Base-by-base conservation (phyloP, 2,113 vertebrate genomes). In the Prolemur simus region DNA sequence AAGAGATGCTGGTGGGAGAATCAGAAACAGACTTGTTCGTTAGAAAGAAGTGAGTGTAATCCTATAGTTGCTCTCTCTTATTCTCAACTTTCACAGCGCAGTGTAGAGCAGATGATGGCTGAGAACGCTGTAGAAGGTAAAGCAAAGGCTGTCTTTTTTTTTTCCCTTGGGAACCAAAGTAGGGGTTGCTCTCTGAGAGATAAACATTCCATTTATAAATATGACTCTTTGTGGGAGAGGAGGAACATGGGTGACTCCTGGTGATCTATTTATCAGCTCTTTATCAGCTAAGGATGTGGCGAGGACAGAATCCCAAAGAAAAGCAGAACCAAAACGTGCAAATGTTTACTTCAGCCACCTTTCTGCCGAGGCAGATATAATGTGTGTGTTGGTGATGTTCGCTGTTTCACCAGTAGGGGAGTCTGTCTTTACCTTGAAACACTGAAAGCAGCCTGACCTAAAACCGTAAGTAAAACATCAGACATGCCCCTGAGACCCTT, bases 31-130 rank as follows among this genome's bases (percentile, higher is more conserved):
- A 27, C 10, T 88, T 94, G 86, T 97, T 96, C 86, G 25, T 89
- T 76, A 68, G 86, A 94, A 95, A 97, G 69, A 97, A 97, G 81
- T 60, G 37, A 77, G 54, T 25, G 15, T 69, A 10, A 66, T n/a
- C 21, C 91, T 23, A 73, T 1, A 74, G 12, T 87, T 21, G 7
- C 13, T 98, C 49, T 97, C 64, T 83, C 58, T n/a, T 58, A 5
- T 71, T 91, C 74, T 96, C 42, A 63, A 42, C 17, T 10, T 78
- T 39, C 54, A 82, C 8, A 42, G 39, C 71, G 6, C 54, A 39
- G 3, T 13, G 4, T 81, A 89, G 21, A 17, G 29, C 5, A 6
- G 12, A 88, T n/a, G 34, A 92, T 27, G 18, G 4, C n/a, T 49
- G 39, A 64, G 23, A 45, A 78, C 10, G 21, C 37, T 23, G 11